Evolutionary conservation across 2,113 vertebrate species (phyloP).

Genomic region (Bos taurus): ARS-UCD2.0 NC_037349.1:48006001-48006500

Average conservation of each 20-base stretch:
- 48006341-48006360: not conserved
- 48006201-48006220: not conserved
- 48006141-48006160: not conserved
- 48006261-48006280: not conserved
- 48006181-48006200: not conserved
- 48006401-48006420: constrained; percentile 2
- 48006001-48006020: not conserved
- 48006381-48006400: constrained; percentile 15
- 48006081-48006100: not conserved
- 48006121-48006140: not conserved
- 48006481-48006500: not conserved
- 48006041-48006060: not conserved
- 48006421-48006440: not conserved
- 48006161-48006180: not conserved
- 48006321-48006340: constrained; percentile 36
- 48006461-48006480: constrained; percentile 49
- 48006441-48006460: not conserved
- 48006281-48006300: not conserved
- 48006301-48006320: constrained; percentile 16
- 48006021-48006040: not conserved
- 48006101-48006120: not conserved
- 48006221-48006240: not conserved
- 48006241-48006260: not conserved
- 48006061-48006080: not conserved
- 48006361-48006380: not conserved